Conservation (phyloP, 1,140 invertebrate species). For the Bombyx mandarina region DNA sequence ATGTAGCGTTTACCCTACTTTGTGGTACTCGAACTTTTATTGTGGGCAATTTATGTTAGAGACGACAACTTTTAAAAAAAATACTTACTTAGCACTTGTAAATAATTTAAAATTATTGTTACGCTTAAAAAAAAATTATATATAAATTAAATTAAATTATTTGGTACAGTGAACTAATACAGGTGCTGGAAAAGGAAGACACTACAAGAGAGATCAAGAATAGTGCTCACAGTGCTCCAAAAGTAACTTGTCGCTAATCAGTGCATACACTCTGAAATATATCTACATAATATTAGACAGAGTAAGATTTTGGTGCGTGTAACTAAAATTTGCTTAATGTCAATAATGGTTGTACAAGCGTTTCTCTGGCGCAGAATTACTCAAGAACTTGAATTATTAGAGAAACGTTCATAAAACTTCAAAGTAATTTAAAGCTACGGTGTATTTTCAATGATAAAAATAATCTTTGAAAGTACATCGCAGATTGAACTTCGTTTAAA, state of each 20-base stretch:
- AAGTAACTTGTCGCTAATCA: constrained; percentile 44
- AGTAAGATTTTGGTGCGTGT: too few relatives aligned
- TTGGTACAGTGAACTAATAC: too few relatives aligned
- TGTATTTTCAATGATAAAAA: constrained; percentile 18
- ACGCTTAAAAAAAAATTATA: too few relatives aligned
- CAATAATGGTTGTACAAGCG: background rate
- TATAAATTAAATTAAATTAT: too few relatives aligned
- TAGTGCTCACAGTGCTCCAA: constrained; percentile 29
- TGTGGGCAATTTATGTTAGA: too few relatives aligned
- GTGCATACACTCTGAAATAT: constrained; percentile 24
- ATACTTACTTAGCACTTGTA: too few relatives aligned
- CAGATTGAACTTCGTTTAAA: constrained; percentile 7
- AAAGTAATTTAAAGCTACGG: constrained; percentile 12
- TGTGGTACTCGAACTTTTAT: too few relatives aligned
- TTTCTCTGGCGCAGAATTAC: background rate
- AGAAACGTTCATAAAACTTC: constrained; percentile 20
- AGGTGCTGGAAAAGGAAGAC: too few relatives aligned
- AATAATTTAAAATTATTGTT: too few relatives aligned
- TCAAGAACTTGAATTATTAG: constrained; percentile 2
- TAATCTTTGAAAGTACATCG: constrained; percentile 18
- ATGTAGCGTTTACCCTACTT: constrained; percentile 36
- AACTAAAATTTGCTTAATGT: too few relatives aligned
- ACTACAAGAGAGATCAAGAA: too few relatives aligned
- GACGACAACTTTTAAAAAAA: too few relatives aligned
- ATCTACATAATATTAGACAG: background rate